phyloP scores from a whole-genome alignment of 2,797 vertebrate genomes.

The Myiothlypis coronata region DNA sequence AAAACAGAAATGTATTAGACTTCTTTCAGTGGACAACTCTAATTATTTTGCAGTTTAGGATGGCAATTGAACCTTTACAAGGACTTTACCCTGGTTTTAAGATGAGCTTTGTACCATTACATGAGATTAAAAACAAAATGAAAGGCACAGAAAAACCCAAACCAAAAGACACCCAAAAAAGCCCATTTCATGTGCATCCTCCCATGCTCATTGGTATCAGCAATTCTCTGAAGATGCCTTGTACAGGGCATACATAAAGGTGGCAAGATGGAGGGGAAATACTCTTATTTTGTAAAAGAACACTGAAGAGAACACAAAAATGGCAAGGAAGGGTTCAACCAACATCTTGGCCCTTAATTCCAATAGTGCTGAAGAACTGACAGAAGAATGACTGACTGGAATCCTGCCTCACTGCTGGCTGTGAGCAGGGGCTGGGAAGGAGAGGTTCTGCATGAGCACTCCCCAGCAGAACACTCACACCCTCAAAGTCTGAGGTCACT shows the following conservation, averaged over 20 bases:
- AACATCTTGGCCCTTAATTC: background rate
- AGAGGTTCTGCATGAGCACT: accelerated
- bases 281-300: background rate
- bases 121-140: background rate
- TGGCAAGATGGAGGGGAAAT: background rate
- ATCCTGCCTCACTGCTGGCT: background rate
- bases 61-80: background rate
- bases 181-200: background rate
- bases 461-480: background rate
- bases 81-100: background rate
- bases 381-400: background rate
- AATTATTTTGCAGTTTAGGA: background rate
- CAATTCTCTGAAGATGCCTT: background rate
- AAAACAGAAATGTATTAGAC: background rate
- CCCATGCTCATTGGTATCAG: background rate
- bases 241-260: background rate
- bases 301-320: background rate
- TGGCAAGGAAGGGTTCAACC: background rate
- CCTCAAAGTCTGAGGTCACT: background rate
- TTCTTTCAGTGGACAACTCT: background rate
- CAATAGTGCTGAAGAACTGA: background rate
- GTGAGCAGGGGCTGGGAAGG: background rate
- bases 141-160: background rate
- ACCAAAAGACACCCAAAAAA: background rate
- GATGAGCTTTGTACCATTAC: background rate